Conservation (phyloP, 1,140 invertebrate species). For the Homarus americanus region DNA sequence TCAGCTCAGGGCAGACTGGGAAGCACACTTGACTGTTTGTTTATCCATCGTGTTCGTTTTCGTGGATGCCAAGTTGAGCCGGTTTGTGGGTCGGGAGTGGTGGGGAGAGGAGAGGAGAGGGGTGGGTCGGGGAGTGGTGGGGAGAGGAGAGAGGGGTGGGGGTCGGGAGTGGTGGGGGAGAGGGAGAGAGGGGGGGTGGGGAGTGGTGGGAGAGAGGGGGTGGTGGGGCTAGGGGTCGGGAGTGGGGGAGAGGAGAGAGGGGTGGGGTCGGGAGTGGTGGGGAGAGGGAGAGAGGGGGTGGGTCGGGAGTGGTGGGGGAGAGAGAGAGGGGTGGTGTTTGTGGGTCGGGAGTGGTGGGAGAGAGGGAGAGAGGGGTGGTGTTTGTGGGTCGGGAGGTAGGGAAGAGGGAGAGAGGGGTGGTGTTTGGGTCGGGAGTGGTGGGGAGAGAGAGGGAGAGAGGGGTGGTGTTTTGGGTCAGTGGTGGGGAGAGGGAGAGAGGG, state of each 20-base stretch:
- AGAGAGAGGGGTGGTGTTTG: no score
- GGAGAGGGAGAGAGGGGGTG: slow-evolving; percentile 5
- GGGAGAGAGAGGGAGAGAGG: not conserved
- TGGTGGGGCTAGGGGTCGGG: not conserved
- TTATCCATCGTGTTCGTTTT: not conserved
- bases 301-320: no score
- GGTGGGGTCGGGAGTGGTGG: not conserved
- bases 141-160: not conserved
- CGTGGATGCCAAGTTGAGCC: slow-evolving; percentile 8
- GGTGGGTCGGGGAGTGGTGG: not conserved
- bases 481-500: no score
- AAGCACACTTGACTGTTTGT: not conserved
- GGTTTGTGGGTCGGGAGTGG: slow-evolving; percentile 4
- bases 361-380: no score
- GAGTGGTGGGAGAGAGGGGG: no score
- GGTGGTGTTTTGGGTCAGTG: no score
- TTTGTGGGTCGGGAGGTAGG: no score
- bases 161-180: not conserved
- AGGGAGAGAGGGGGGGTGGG: no score
- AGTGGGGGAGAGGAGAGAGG: slow-evolving; percentile 13
- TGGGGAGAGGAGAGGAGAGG: slow-evolving; percentile 4
- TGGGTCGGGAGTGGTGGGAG: not conserved
- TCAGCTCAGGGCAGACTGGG: not conserved
- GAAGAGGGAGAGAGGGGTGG: no score
- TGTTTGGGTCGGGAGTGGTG: no score